Base-by-base conservation (phyloP, 1,140 invertebrate genomes). In the Trichogramma pretiosum region DNA sequence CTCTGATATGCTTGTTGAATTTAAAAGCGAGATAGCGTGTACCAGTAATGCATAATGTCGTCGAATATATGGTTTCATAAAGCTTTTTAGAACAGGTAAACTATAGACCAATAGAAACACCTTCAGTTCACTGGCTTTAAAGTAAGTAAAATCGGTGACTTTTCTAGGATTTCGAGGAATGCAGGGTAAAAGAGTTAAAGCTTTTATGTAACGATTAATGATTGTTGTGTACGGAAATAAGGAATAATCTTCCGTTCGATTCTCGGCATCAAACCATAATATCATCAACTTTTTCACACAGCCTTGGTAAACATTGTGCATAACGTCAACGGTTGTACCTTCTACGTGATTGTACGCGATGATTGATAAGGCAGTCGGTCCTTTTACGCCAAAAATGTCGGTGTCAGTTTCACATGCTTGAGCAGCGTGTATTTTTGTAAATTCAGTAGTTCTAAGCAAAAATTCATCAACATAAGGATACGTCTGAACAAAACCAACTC, bases 221-320 rank as follows among this genome's bases (percentile, higher is more conserved):
- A 48, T 3, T 17, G 40, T 26, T 5, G 49, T 34, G n/a, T 36
- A 22, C n/a, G 14, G 0, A 9, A 14, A 35, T 16, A 52, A 26
- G 1, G 46, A 49, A 23, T 21, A 30, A 23, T 37, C 24, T 5
- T 49, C 24, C 22, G 41, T 22, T 13, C 13, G 18, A 36, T 36
- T 17, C 23, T 22, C 17, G 13, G 14, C 14, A 48, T 38, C 35
- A 38, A 37, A 35, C 19, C 40, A 58, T 10, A 58, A 18, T 18
- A 28, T 11, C 13, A 51, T 23, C 1, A 52, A 17, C 38, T 35
- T 42, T 36, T 49, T 53, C 0, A 41, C 14, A 23, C 52, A 35
- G 1, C 52, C 54, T 49, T 49, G 51, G 22, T 52, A 59, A 1
- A 55, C 16, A 22, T 48, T 53, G 21, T 59, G 54, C 53, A 59